Base-by-base conservation (phyloP, 30 jellyfish, hydroid and myxozoan species). In the Aurelia aurita region DNA sequence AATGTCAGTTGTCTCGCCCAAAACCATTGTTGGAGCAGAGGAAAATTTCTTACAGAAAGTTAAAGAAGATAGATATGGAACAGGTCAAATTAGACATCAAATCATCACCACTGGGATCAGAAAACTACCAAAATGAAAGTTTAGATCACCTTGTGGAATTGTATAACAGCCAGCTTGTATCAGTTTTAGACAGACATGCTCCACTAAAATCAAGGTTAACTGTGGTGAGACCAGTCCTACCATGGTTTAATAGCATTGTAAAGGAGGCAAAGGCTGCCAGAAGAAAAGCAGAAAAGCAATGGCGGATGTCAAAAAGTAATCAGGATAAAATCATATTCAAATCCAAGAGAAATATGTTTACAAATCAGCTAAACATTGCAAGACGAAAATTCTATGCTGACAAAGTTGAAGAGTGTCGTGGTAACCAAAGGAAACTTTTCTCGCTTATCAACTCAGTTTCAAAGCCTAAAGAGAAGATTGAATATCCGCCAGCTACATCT, bases 171-270 rank as follows among this genome's bases (percentile, higher is more conserved):
- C 47, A 35, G 5, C 47, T 35, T 35, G 63, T 35, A n/a, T 39
- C 67, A 16, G 18, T 70, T 31, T 31, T 74, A 2, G 87, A 74
- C 78, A 46, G 14, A n/a, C 87, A 74, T 58, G 89, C 87, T 23
- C 87, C 87, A 1, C 55, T 46, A 44, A 46, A 49, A 55, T 47
- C 44, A 23, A 74, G 54, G 23, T 16, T 55, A 74, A 44, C 13
- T 74, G 49, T 32, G 6, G 53, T 53, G 65, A 34, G 87, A 21
- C 87, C 87, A 44, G 43, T 25, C 23, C 39, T 55, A 9, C 87
- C 87, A 53, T 74, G 87, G 87, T 53, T 46, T 21, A 49, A 34
- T 19, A 23, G 15, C 29, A 35, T 35, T 35, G 47, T 35, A 3
- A 35, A 35, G 59, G 35, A 77, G 15, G 72, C 61, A 77, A 77